A percentile compares a stretch with the other conserved stretches of the same genome.
phyloP scores from a whole-genome alignment of 2,113 vertebrate genomes.

The Anguilla japonica region DNA sequence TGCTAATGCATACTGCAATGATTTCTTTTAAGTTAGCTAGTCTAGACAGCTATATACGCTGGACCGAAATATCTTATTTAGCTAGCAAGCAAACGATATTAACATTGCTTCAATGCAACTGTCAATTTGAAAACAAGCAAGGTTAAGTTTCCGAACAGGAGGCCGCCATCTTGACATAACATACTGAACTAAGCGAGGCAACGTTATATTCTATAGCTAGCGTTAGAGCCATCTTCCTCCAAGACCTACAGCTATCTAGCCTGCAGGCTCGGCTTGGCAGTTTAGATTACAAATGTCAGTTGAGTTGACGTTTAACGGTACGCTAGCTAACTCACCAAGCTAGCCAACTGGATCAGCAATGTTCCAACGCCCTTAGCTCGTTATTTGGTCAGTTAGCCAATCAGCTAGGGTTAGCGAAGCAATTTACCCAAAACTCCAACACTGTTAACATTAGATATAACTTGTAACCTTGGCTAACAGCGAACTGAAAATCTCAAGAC shows the following conservation, averaged over 20 bases:
- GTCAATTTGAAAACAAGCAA: not conserved
- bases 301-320: not conserved
- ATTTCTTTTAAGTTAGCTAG: too few relatives aligned
- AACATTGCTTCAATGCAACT: not conserved
- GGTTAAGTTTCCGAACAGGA: constrained; percentile 14
- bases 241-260: too few relatives aligned
- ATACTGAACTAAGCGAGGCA: not conserved
- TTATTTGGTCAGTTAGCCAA: not conserved
- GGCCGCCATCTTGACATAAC: constrained; percentile 19
- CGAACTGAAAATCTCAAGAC: not conserved
- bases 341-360: not conserved
- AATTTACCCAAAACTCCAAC: too few relatives aligned
- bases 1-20: too few relatives aligned
- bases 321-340: not conserved
- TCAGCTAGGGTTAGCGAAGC: too few relatives aligned
- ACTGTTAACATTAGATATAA: not conserved
- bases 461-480: not conserved
- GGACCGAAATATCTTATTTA: not conserved
- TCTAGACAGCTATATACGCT: too few relatives aligned
- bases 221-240: not conserved
- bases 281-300: not conserved
- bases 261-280: too few relatives aligned
- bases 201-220: too few relatives aligned
- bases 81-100: not conserved
- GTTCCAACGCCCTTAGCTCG: not conserved